Evolutionary conservation across 2,113 vertebrate species (phyloP), one percentile per base, ranked within the genome.

Genomic region (Seriola quinqueradiata): DNA sequence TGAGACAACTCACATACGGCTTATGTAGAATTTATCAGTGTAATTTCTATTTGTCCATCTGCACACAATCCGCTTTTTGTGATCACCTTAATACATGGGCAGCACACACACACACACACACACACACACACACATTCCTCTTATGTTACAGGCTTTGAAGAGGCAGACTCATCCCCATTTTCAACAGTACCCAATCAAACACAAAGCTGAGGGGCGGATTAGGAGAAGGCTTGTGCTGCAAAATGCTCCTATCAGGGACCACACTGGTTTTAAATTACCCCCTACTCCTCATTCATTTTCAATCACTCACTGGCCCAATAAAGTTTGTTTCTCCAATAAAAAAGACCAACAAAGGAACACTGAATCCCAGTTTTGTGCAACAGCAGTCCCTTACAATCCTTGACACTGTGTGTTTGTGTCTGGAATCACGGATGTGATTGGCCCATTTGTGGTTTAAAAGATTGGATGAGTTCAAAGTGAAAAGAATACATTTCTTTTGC

Each of bases 171-270:
- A 93, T 94, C 93, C 92, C 88, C 82, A 92, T 90, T 95, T 94
- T 95, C 94, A 95, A 91, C 92, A 92, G 92, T 77, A 92, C 83
- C 91, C 92, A 93, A 93, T 95, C 92, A 94, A 93, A 93, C 87
- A 82, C 79, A 90, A 87, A 92, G 91, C 90, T 90, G 86, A 82
- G 82, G 85, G 79, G 69, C 32, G 84, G 93, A 92, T 94, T 92
- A 93, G 91, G 83, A 86, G 72, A 58, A 17, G 83, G 70, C 84
- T 88, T 83, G 81, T 85, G 90, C 84, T 81, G 81, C 89, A 90
- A 92, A 94, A 92, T 85, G 88, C 88, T 86, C 75, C 90, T 90
- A 92, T 92, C 87, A 88, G 78, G 89, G 90, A 92, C 92, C 91
- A 90, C 92, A 87, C 90, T 76, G 92, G 92, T 94, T 90, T 94